Conservation (phyloP, 2,888 invertebrate genomes). For the Alloplasta piceator region DNA sequence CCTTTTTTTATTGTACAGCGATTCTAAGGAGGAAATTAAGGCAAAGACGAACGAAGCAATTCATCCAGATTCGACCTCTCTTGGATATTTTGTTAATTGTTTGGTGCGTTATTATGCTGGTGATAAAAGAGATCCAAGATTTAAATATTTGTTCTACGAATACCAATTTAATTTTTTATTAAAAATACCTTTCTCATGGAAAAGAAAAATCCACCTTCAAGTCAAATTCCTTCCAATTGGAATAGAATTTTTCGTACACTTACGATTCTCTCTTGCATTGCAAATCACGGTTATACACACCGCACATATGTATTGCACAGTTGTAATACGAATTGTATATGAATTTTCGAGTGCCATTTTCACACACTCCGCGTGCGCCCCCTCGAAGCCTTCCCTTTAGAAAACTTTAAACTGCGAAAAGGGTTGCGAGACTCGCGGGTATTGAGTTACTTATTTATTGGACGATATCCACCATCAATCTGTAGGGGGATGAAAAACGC, state of each 20-base stretch:
- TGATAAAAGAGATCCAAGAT: no score
- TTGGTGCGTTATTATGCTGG: no score
- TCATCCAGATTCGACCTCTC: no score
- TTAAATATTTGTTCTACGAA: no score
- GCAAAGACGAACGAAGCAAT: neutral
- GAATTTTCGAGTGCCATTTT: slow-evolving; percentile 57
- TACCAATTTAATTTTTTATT: no score
- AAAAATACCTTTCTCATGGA: no score
- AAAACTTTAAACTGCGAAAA: slow-evolving; percentile 77
- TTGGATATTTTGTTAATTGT: no score
- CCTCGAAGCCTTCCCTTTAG: slow-evolving; percentile 57
- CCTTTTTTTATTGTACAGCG: neutral
- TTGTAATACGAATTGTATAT: slow-evolving; percentile 44
- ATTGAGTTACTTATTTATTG: slow-evolving; percentile 81
- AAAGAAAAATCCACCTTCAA: no score
- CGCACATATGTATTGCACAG: neutral
- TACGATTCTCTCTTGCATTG: no score
- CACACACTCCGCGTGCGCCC: slow-evolving; percentile 57
- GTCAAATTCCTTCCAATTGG: no score
- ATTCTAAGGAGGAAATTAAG: slow-evolving; percentile 23
- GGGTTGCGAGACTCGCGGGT: slow-evolving; percentile 71
- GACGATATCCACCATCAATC: slow-evolving; percentile 74
- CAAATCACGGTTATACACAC: neutral
- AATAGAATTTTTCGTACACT: no score
- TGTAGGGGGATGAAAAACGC: slow-evolving; percentile 67